Evolutionary conservation across 1,140 invertebrate species (phyloP), one percentile per base, ranked within the genome.

Genomic region (Campoletis sonorensis): DNA sequence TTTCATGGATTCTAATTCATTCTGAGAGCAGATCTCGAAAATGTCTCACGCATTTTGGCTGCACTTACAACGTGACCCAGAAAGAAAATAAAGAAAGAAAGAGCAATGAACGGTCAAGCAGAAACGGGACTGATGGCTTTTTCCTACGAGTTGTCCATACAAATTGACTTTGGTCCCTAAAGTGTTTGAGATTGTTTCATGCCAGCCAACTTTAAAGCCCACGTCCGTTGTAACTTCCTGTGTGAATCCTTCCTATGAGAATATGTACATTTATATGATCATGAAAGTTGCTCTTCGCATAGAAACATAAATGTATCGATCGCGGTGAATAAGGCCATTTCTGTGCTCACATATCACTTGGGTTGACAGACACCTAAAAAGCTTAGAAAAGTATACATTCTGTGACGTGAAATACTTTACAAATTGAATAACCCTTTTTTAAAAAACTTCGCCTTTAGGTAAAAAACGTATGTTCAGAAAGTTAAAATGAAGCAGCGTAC

Each of bases 131-230:
- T 15, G 49, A 27, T 75, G 15, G 2, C 30, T 21, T 23, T 75
- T 18, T 54, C 0, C 16, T 15, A 26, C 26, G 27, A 2, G 23
- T 75, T 54, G 21, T 15, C 21, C 30, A 70, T 26, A 3, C 37
- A 49, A 40, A 11, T 40, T 15, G 11, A 54, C 13, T 7, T 27
- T 72, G 40, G 84, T 86, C 86, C 83, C 87, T 58, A 71, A 86
- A 87, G 87, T 84, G 81, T 85, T 87, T 85, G 83, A 83, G 85
- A 71, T 84, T 85, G 81, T 87, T 87, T 88, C 86, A 86, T 87
- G 86, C 87, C 86, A 84, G 72, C 67, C 82, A 86, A 89, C 83
- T 89, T 89, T 88, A 89, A 87, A 87, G 85, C 83, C 86, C 73
- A 81, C 82, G 85, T 88, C 86, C 83, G 82, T 85, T 82, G 85